These are phyloP conservation scores for Hystrix brachyura DNA, from an alignment of 2,113 vertebrate genomes.

Conservation along the genomic window DNA sequence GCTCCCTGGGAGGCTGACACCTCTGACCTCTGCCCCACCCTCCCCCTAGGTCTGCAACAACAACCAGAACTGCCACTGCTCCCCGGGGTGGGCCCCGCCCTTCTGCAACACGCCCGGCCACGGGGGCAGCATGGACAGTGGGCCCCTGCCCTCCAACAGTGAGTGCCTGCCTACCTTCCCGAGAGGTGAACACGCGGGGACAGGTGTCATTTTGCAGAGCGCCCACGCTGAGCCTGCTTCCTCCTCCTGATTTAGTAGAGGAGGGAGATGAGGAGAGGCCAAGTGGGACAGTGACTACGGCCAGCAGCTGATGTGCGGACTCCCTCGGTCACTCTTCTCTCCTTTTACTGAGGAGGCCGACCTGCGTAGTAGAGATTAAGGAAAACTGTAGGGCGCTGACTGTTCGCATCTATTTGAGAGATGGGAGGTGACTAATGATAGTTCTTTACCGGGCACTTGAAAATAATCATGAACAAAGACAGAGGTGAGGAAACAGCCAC, in stretches of 20 bases:
- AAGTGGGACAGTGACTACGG: not conserved
- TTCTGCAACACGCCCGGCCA: conserved; percentile 91
- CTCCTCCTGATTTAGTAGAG: not conserved
- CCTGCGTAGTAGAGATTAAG: not conserved
- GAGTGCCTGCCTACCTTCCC: conserved; percentile 64
- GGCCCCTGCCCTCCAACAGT: conserved; percentile 89
- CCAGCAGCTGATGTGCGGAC: not conserved
- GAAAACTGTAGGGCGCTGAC: not conserved
- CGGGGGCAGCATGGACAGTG: conserved; percentile 97
- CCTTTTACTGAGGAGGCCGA: not conserved
- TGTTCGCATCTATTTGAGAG: not conserved
- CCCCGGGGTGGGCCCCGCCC: conserved; percentile 94
- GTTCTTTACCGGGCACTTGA: not conserved
- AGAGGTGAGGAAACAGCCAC: not conserved
- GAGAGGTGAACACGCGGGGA: conserved; percentile 48
- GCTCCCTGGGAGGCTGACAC: conserved; percentile 13
- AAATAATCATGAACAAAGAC: not conserved
- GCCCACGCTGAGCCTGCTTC: not conserved
- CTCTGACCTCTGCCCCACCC: not conserved
- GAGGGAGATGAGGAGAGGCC: not conserved
- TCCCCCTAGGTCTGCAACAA: conserved; percentile 95
- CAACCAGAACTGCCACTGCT: conserved; percentile 97
- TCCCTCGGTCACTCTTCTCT: not conserved
- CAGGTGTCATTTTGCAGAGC: not conserved
- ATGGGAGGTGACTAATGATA: not conserved